A percentile compares a stretch with the other conserved stretches of the same genome.
Conservation (phyloP, 2,113 vertebrate species). For the Myocastor coypus region DNA sequence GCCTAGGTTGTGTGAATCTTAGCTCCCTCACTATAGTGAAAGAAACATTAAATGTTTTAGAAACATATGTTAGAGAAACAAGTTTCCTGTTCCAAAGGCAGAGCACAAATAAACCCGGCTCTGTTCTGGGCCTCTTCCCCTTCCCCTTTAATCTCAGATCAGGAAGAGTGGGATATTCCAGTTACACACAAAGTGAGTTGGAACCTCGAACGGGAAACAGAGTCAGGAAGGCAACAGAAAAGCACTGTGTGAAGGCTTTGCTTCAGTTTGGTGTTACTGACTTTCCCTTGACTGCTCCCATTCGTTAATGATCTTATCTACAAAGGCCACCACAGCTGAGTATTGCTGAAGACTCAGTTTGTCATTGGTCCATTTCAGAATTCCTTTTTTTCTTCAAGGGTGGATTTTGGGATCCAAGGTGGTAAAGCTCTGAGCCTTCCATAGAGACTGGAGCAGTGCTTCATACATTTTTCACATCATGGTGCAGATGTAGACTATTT, state of each 20-base stretch:
- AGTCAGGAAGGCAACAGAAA: not conserved
- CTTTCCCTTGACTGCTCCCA: not conserved
- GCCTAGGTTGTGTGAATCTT: not conserved
- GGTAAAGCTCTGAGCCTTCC: not conserved
- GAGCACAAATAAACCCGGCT: not conserved
- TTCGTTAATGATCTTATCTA: not conserved
- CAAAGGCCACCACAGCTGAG: not conserved
- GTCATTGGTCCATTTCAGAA: constrained; percentile 16
- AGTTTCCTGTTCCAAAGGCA: not conserved
- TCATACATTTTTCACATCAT: not conserved
- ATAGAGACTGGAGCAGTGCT: not conserved
- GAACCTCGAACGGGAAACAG: not conserved
- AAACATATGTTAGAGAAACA: not conserved
- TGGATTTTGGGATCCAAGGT: not conserved
- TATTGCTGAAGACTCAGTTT: not conserved
- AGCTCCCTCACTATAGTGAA: not conserved
- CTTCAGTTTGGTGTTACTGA: not conserved
- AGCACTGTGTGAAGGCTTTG: not conserved
- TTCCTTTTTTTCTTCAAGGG: constrained; percentile 9
- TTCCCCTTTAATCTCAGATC: not conserved
- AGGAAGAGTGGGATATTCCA: not conserved
- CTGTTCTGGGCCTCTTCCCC: not conserved
- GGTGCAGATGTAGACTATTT: not conserved
- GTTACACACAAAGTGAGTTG: not conserved
- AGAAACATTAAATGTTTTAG: not conserved